Evolutionary conservation across 2,113 vertebrate genomes (phyloP).

Genomic region (Seriola quinqueradiata): DNA sequence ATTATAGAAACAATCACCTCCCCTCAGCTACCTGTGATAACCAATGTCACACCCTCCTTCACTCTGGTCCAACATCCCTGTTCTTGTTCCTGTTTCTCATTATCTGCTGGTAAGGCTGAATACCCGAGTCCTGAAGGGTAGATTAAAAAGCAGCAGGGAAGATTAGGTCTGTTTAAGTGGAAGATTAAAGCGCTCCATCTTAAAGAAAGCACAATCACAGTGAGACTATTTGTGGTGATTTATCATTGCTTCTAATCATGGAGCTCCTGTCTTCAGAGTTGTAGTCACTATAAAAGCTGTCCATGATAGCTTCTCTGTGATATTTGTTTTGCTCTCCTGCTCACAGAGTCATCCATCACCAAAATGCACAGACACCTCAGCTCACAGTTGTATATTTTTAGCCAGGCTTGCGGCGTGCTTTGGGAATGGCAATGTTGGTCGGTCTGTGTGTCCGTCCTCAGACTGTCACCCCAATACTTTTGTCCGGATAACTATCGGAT

Average conservation of each 20-base stretch:
- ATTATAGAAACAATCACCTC: slow-evolving; percentile 20
- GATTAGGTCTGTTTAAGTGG: slow-evolving; percentile 71
- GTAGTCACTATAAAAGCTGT: slow-evolving; percentile 28
- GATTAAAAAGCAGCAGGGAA: slow-evolving; percentile 71
- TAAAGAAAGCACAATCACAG: slow-evolving; percentile 60
- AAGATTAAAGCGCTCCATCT: slow-evolving; percentile 79
- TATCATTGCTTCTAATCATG: slow-evolving; percentile 64
- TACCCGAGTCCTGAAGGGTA: slow-evolving; percentile 34
- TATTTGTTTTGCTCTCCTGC: slow-evolving; percentile 57
- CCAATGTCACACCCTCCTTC: slow-evolving; percentile 26
- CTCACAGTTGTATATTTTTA: slow-evolving; percentile 40
- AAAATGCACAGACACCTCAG: slow-evolving; percentile 31
- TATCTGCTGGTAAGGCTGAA: slow-evolving; percentile 47
- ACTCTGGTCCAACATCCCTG: slow-evolving; percentile 14
- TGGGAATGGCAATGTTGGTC: neutral
- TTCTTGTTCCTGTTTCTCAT: slow-evolving; percentile 45
- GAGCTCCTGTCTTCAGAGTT: slow-evolving; percentile 34
- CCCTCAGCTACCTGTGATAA: slow-evolving; percentile 9
- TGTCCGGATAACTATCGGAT: neutral
- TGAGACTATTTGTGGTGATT: slow-evolving; percentile 58
- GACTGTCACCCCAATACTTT: neutral
- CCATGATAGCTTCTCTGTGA: slow-evolving; percentile 30
- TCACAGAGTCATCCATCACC: slow-evolving; percentile 51
- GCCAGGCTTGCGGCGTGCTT: neutral
- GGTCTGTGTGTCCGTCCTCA: neutral